Evolutionary conservation across 2,888 invertebrate species (phyloP).

Genomic region (Megastigmus dorsalis): DNA sequence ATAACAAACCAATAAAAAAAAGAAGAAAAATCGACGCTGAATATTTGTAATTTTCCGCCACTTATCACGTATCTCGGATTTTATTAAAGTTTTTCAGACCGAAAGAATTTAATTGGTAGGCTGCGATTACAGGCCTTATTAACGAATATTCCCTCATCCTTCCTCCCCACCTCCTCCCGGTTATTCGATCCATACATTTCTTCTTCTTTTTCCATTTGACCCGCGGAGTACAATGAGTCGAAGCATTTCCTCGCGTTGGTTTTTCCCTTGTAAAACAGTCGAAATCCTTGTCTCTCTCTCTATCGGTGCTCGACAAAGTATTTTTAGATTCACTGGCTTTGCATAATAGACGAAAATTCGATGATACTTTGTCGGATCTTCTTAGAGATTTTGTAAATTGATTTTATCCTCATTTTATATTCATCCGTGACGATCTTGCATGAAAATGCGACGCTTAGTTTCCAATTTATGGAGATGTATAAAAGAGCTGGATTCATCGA

Average conservation of each 20-base stretch:
- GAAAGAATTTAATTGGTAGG: slow-evolving; percentile 45
- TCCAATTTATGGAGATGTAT: too few species aligned
- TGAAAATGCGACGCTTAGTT: too few species aligned
- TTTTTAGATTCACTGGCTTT: too few species aligned
- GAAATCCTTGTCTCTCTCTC: too few species aligned
- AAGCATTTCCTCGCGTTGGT: neutral
- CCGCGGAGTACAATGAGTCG: neutral
- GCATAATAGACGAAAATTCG: too few species aligned
- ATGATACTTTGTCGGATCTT: too few species aligned
- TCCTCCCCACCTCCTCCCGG: too few species aligned
- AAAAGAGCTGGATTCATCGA: too few species aligned
- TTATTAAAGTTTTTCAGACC: slow-evolving; percentile 17
- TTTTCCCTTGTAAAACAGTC: neutral
- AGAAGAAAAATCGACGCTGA: neutral
- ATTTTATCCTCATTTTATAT: too few species aligned
- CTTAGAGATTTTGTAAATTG: too few species aligned
- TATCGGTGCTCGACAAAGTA: too few species aligned
- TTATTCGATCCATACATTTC: slow-evolving; percentile 3
- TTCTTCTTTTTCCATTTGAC: neutral
- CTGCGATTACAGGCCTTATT: slow-evolving; percentile 23
- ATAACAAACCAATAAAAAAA: neutral
- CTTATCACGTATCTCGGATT: neutral
- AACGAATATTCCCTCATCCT: neutral
- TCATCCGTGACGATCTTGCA: too few species aligned
- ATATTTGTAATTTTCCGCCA: neutral